Base-by-base conservation (phyloP, 2,113 vertebrate species). In the Albula glossodonta region DNA sequence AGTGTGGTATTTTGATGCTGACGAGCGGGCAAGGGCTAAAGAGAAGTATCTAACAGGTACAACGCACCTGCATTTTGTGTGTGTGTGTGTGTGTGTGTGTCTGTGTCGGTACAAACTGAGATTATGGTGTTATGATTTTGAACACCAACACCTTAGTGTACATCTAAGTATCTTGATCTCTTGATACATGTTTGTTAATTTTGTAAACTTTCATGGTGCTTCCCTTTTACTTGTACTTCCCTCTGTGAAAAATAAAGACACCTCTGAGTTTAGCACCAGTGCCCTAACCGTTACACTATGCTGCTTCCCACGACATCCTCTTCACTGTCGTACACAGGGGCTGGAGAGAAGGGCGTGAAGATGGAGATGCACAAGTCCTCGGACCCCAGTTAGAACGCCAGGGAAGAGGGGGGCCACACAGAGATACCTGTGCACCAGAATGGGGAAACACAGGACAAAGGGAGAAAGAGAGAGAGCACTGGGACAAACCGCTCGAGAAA, bases 1-100 rank as follows among this genome's bases (percentile, higher is more conserved):
- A 9, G 97, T 99, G 88, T 99, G 98, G 98, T 99, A 99, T 98
- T 99, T 99, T 93, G 98, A 99, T 89, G 97, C 97, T 93, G 97
- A 99, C 87, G 98, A 99, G 92, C 96, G 97, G 94, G 97, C 98
- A 79, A 94, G 96, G 92, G 98, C 98, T 92, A 99, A 99, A 97
- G 97, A 98, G 93, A 99, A 99, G 91, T 98, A 99, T 90, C 94
- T 97, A 93, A 98, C 97, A 94, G 97, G 98, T 99, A 96, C 83
- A 84, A 31, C 3, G 92, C 60, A 57, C 50, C 12, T 56, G 5
- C 19, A 52, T 51, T 80, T 60, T 48, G 41, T 52, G 48, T 41
- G 15, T 78, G 15, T 84, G 15, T 49, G 9, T 57, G 51, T 4
- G 19, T 31, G 25, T n/a, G 83, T 78, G 11, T 51, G 31, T 63